Base-by-base conservation (phyloP, 2,888 invertebrate species). In the Tortricodes alternella region DNA sequence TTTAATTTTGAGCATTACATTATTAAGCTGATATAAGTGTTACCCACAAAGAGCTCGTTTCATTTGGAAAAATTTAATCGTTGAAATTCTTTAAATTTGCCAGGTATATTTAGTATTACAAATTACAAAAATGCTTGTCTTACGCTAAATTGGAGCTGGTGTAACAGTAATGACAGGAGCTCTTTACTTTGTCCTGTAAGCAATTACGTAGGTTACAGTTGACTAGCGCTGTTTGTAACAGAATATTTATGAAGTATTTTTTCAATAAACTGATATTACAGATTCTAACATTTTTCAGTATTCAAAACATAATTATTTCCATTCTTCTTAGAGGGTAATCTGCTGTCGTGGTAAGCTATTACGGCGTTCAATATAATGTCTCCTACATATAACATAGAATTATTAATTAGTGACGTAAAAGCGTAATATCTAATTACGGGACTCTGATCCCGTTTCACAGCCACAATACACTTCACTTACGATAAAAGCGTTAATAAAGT, bases 381-480 rank as follows among this genome's bases (percentile, higher is more conserved):
- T n/a, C n/a, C 70, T 72, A 73, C 68, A 70, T 61, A 70, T 67
- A 9, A n/a, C 9, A 64, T 67, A 70, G 63, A 70, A 75, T 73
- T 79, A 82, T 82, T 84, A 84, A 85, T 88, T 85, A 88, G 83
- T 84, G 84, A 87, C 83, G 74, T 80, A 80, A 78, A 81, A 88
- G 86, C 86, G 71, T 86, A 85, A 78, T 74, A 84, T 76, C 87
- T 89, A 85, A 80, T 77, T 64, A 75, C 74, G 78, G 80, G 85
- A 81, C 75, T n/a, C n/a, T 65, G 64, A 69, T 71, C 88, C 85
- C 74, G 73, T 73, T 83, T 89, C 89, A 89, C 89, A 89, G 89
- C 89, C 89, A 88, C 86, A 80, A 76, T 86, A 87, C 80, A 86
- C 77, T 83, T 80, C 78, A 82, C 83, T 83, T 83, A 85, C 73